Evolutionary conservation across 2,797 vertebrate species (phyloP), one percentile per base, ranked within the genome.

Genomic region (Etheostoma nigrum): DNA sequence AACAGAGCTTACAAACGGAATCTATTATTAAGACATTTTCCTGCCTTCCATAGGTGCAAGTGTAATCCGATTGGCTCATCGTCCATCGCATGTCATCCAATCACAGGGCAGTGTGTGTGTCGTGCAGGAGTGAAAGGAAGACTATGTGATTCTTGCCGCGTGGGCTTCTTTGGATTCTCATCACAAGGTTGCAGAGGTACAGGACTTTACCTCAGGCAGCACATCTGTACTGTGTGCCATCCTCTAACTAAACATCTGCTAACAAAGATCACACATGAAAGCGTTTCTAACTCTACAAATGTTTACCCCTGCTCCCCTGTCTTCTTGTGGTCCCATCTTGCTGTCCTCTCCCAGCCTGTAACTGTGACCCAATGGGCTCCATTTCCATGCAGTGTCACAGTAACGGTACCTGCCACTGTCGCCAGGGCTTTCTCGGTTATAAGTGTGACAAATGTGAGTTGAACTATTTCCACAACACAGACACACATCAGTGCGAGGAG

Each of bases 331-430:
- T 12, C 45, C 51, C 40, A 3, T 30, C 61, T 52, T 7, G 9
- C 72, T 21, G 19, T 47, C 64, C 74, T 67, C 72, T 7, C 0
- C 47, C 89, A 99, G 98, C 96, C 70, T 99, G 98, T 82, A 97
- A 96, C 93, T 99, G 98, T 88, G 97, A 97, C 85, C 96, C 93
- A 0, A 95, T 97, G 95, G 98, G 98, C 36, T 96, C 98, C 0
- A 0, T 88, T 70, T 96, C 94, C 5, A 94, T 92, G 58, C 98
- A 98, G 90, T 99, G 98, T 85, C 95, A 92, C 0, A 72, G 92
- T 79, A 96, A 98, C 49, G 96, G 97, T 63, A 97, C 97, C 0
- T 99, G 98, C 72, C 72, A 88, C 64, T 99, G 98, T 86, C 95
- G 63, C 45, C 92, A 87, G 0, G 97, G 97, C 78, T 98, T 98